Evolutionary conservation across 2,113 vertebrate genomes (phyloP).

Genomic region (Megaleporinus macrocephalus): DNA sequence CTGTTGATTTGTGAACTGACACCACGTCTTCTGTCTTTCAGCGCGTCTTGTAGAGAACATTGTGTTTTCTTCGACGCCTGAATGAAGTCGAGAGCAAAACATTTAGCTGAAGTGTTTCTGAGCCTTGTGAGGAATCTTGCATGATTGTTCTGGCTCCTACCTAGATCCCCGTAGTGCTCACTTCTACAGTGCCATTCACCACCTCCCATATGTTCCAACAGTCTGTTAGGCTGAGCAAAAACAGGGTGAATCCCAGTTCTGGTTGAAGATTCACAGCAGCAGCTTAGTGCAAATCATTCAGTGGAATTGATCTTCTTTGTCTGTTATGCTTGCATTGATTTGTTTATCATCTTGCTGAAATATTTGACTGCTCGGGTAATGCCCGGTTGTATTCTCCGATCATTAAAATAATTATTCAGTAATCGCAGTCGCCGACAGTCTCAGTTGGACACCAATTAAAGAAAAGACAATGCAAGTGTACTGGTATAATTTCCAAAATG

Average conservation of each 20-base stretch:
- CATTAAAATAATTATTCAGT: constrained; percentile 39
- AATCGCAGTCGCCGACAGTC: constrained; percentile 28
- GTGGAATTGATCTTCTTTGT: constrained; percentile 32
- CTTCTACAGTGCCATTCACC: constrained; percentile 27
- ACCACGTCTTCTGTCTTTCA: not conserved
- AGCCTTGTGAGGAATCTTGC: constrained; percentile 6
- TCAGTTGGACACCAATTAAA: constrained; percentile 31
- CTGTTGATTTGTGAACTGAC: not conserved
- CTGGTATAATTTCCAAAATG: constrained; percentile 21
- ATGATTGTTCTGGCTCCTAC: constrained; percentile 25
- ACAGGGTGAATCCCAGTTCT: constrained; percentile 36
- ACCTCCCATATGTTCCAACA: constrained; percentile 38
- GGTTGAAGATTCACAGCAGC: constrained; percentile 26
- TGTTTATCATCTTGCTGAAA: constrained; percentile 29
- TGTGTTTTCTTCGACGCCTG: not conserved
- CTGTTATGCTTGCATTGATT: constrained; percentile 25
- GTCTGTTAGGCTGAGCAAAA: constrained; percentile 35
- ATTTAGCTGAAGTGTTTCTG: not conserved
- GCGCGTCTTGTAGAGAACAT: not conserved
- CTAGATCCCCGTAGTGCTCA: constrained; percentile 17
- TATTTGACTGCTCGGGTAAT: constrained; percentile 20
- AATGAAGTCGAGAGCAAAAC: not conserved
- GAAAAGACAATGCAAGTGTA: constrained; percentile 17
- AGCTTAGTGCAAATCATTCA: constrained; percentile 21
- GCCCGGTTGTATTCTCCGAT: constrained; percentile 24